phyloP scores from a whole-genome alignment of 2,797 vertebrate genomes.

The Rhinoraja longicauda region DNA sequence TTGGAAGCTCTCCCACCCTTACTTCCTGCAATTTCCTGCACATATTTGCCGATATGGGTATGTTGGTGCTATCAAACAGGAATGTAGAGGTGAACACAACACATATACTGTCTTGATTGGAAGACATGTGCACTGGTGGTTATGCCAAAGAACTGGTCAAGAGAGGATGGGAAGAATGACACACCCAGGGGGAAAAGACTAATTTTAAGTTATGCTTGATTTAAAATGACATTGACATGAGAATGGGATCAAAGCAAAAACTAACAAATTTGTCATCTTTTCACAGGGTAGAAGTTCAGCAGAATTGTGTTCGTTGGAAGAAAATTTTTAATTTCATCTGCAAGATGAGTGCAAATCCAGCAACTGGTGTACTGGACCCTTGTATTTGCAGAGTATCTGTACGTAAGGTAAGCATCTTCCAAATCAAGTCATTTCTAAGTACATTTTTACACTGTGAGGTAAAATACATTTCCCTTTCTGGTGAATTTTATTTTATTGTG shows the following conservation, averaged over 20 bases:
- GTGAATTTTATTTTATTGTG: not conserved
- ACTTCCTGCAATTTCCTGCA: not conserved
- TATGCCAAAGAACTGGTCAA: not conserved
- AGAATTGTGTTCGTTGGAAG: constrained; percentile 86
- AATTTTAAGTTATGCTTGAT: not conserved
- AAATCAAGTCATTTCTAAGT: not conserved
- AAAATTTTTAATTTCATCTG: constrained; percentile 88
- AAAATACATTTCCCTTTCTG: not conserved
- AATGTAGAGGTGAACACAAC: too few species aligned
- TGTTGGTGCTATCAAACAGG: too few species aligned
- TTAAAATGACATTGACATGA: not conserved
- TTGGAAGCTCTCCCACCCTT: too few species aligned
- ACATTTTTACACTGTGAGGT: not conserved
- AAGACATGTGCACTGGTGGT: not conserved
- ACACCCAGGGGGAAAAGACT: not conserved
- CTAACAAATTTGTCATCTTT: not conserved
- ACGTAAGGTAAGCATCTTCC: constrained; percentile 70
- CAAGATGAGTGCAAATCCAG: constrained; percentile 83
- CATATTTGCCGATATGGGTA: not conserved
- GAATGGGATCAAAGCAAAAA: not conserved
- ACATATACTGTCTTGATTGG: not conserved
- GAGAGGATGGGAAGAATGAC: too few species aligned
- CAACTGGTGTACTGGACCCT: constrained; percentile 81
- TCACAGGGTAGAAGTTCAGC: constrained; percentile 82
- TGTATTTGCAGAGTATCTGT: constrained; percentile 87